Percentiles rank a stretch among this genome's conserved stretches.
These are phyloP conservation scores for Pelusios castaneus DNA, from an alignment of 2,113 vertebrate genomes.

Conservation along the genomic window DNA sequence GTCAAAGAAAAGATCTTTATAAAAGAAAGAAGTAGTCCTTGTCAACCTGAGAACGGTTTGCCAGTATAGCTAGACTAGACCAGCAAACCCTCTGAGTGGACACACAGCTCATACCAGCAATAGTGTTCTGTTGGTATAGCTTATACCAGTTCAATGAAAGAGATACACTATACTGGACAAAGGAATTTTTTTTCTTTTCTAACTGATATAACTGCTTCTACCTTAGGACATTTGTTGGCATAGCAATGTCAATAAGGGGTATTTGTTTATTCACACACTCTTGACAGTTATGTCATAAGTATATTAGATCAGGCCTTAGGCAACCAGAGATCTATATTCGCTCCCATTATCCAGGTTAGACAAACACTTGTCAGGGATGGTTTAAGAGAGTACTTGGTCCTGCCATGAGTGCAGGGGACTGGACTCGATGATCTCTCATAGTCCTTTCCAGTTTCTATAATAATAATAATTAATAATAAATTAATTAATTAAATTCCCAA, in stretches of 20 bases:
- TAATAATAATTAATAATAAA: no score
- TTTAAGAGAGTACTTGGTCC: no score
- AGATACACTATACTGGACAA: neutral
- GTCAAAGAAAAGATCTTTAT: neutral
- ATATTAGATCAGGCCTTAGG: neutral
- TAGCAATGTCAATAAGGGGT: neutral
- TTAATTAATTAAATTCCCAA: neutral
- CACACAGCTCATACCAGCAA: neutral
- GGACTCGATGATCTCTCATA: no score
- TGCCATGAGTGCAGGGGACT: no score
- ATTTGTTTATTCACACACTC: neutral
- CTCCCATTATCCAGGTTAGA: neutral
- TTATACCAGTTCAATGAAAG: neutral
- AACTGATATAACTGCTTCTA: neutral
- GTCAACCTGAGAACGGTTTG: neutral
- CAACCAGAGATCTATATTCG: neutral
- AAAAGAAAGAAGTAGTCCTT: neutral
- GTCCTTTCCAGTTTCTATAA: no score
- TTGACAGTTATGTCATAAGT: neutral
- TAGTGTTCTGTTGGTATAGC: no score
- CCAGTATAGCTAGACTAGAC: neutral
- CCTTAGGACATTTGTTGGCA: neutral
- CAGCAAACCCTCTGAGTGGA: neutral
- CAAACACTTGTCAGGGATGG: no score
- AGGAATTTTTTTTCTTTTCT: neutral